These are phyloP conservation scores for Callithrix jacchus DNA, from an alignment of 2,113 vertebrate species.

Conservation along the genomic window DNA sequence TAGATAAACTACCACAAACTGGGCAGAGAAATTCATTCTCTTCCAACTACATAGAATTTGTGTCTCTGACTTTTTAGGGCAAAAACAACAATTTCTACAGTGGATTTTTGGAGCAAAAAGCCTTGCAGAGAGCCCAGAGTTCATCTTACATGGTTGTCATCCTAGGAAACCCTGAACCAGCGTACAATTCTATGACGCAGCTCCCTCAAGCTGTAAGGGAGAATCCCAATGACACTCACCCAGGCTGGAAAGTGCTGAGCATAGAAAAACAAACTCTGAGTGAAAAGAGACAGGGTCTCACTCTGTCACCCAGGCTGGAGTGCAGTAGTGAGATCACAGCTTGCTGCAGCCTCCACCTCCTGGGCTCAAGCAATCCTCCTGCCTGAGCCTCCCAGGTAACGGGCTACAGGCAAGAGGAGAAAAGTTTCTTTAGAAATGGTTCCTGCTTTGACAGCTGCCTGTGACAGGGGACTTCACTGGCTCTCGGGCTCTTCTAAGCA, in stretches of 20 bases:
- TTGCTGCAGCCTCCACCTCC: too few relatives aligned
- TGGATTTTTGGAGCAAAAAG: not conserved
- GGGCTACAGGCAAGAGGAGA: not conserved
- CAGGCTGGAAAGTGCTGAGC: too few relatives aligned
- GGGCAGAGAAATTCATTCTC: not conserved
- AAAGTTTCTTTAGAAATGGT: not conserved
- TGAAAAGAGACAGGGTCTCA: not conserved
- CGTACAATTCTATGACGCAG: fast-evolving
- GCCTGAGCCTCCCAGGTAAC: too few relatives aligned
- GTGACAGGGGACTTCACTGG: fast-evolving
- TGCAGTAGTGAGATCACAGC: too few relatives aligned
- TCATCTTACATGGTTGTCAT: fast-evolving
- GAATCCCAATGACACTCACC: not conserved
- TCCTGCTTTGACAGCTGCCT: not conserved
- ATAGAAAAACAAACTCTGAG: not conserved
- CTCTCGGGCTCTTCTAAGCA: not conserved
- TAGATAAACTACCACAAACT: not conserved
- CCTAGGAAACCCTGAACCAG: not conserved
- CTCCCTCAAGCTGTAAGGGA: not conserved
- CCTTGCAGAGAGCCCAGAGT: not conserved
- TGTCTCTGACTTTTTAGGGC: not conserved
- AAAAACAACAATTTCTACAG: too few relatives aligned
- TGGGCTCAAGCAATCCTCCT: too few relatives aligned
- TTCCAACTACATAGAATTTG: not conserved
- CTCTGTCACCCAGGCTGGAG: too few relatives aligned